These are phyloP conservation scores for Henricia sp. DNA, from an alignment of 53 echinoderm and acorn worm species.

Conservation along the genomic window DNA sequence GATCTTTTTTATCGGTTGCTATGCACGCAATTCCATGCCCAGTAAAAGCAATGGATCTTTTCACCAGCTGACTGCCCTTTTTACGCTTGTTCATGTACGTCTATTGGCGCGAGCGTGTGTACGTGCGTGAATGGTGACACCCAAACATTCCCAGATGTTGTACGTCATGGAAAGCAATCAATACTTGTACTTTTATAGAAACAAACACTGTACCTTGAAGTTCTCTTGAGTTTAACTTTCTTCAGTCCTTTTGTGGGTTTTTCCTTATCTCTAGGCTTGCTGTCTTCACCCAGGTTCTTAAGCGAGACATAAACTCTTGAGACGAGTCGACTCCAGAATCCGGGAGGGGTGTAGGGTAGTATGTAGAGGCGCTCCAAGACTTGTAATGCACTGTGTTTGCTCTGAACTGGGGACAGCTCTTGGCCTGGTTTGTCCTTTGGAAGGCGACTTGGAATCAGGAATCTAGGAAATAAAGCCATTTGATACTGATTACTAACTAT, in stretches of 20 bases:
- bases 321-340: conserved; percentile 86
- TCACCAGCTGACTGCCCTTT: too few relatives aligned
- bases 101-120: too few relatives aligned
- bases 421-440: conserved; percentile 82
- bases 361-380: conserved; percentile 70
- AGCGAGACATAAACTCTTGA: conserved; percentile 78
- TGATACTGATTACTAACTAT: neutral
- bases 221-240: neutral
- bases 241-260: neutral
- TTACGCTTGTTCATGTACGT: too few relatives aligned
- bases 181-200: too few relatives aligned
- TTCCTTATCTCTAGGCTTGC: neutral
- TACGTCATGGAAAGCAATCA: too few relatives aligned
- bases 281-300: conserved; percentile 42
- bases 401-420: conserved; percentile 18
- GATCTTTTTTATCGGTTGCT: too few relatives aligned
- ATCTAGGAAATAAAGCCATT: conserved; percentile 24
- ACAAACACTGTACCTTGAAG: neutral
- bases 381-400: conserved; percentile 18
- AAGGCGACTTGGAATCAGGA: conserved; percentile 76
- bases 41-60: too few relatives aligned
- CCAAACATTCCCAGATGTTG: too few relatives aligned
- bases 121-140: too few relatives aligned
- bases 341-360: conserved; percentile 82
- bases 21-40: too few relatives aligned